Base-by-base conservation (phyloP, 2,797 vertebrate species). In the Momotus momota region DNA sequence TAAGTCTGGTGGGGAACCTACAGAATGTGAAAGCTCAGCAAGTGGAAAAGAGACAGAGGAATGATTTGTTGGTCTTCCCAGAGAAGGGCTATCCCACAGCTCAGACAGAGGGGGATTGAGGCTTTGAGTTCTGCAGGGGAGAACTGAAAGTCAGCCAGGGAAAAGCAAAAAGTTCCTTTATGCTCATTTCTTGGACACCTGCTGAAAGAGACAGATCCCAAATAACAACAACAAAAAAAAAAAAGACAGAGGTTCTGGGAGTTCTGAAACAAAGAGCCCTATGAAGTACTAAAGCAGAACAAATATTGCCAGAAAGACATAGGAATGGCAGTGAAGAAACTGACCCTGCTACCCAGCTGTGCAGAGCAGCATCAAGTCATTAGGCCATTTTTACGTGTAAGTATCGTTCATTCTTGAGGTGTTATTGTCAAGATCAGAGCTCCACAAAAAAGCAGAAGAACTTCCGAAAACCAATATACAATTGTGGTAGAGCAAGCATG, bases 1-100 rank as follows among this genome's bases (percentile, higher is more conserved):
- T 79, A 61, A 40, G 67, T 77, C 78, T 92, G 70, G 40, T 72
- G 35, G 45, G 27, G 51, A 86, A 77, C 54, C 55, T 81, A 77
- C 40, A 81, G 88, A 81, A 78, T 80, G 35, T 72, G 64, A 91
- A 91, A 93, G 23, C 58, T 88, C 71, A 92, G 48, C 48, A 77
- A 93, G 52, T 16, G 1, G 46, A 73, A 77, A 71, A 35, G 20
- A 93, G 38, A 40, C 0, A 0, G 29, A 54, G 54, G 80, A 96
- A 94, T 18, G 20, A 45, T 12, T 25, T 27, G 9, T 71, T 83
- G 7, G 41, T 27, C 31, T 19, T 69, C 52, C 6, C 22, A 43
- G 58, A 79, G 58, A 62, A 81, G 61, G 46, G 12, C 21, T 57
- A 69, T 69, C 35, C 62, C 52, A 58, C 15, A 81, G 43, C 43